Base-by-base conservation (phyloP, 2,113 vertebrate genomes). In the Papio anubis region DNA sequence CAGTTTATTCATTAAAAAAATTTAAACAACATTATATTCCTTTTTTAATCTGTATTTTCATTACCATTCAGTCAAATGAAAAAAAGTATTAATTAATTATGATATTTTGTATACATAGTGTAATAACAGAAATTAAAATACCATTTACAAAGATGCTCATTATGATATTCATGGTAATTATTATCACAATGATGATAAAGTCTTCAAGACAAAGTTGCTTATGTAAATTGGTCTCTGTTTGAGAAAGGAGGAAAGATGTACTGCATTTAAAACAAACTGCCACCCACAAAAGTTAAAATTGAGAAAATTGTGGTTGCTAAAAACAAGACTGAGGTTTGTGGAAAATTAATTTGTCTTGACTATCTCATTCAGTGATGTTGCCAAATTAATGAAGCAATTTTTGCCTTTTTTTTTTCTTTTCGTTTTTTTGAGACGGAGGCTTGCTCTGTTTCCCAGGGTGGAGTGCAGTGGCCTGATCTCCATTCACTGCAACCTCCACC, bases 91-190 rank as follows among this genome's bases (percentile, higher is more conserved):
- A 87, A 61, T 72, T 78, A 50, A 64, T 73, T 88, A 32, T 32
- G 75, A 17, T 32, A 89, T 66, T 86, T 88, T n/a, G 7, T 86
- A 27, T 78, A 52, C 8, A 66, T 48, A 3, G 10, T 80, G 30
- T 89, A 93, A 89, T 3, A 82, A 4, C 1, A 95, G 23, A 92
- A 96, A 92, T 89, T 88, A 92, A 97, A 93, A 90, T 86, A 30
- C 32, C 14, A 95, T 82, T 95, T 81, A 79, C 61, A 96, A 91
- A 90, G 61, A 82, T 76, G 38, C 6, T 96, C 14, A 90, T 97
- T 97, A 70, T 72, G 78, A 72, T 50, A 91, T 50, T 64, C 78
- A 70, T 43, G 16, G 8, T 88, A 88, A 85, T 84, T 81, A 32
- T 45, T 79, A 48, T 11, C 43, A 72, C 61, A 80, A 81, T 64